Evolutionary conservation across 2,888 invertebrate genomes (phyloP), one percentile per base, ranked within the genome.

Genomic region (Brachypterus glaber): DNA sequence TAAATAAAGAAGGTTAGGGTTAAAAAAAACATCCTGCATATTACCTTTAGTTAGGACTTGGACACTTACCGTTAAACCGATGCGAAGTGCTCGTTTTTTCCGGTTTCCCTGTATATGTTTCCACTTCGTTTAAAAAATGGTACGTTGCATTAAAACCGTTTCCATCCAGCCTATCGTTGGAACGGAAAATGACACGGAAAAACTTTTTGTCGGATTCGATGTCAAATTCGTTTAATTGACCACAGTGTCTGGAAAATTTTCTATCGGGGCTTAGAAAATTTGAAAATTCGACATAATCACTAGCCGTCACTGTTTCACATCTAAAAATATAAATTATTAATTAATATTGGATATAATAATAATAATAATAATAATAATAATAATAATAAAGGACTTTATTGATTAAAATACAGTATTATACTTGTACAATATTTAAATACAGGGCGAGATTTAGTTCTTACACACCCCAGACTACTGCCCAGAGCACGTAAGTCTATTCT

Each of bases 211-310:
- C 92, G 3, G 93, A 93, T 52, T 82, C 80, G 26, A 89, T 76
- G 57, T 82, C 79, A 60, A 88, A 85, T 54, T 83, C 82, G 55
- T 77, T 77, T 63, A 80, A 72, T 54, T 82, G 80, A 4, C 95
- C 95, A 63, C 96, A 97, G 62, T 88, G 83, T 56, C 89, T 76
- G 32, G 82, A 77, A 65, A 85, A 89, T 64, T 91, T 90, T 57
- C 87, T 76, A 68, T 97, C 96, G 50, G 82, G 77, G 45, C 86
- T 79, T 74, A 87, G 79, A 62, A 84, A 91, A 70, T 96, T 97
- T 31, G 93, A 93, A 68, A 97, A 92, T 64, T 95, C 90, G 35
- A 97, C 87, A 66, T 85, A 95, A 67, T 97, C 97, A 58, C 93
- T 95, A 29, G 90, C 88, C 2, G 92, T 86, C 31, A 79, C 76